Evolutionary conservation across 2,113 vertebrate species (phyloP).

Genomic region (Rhea pennata): DNA sequence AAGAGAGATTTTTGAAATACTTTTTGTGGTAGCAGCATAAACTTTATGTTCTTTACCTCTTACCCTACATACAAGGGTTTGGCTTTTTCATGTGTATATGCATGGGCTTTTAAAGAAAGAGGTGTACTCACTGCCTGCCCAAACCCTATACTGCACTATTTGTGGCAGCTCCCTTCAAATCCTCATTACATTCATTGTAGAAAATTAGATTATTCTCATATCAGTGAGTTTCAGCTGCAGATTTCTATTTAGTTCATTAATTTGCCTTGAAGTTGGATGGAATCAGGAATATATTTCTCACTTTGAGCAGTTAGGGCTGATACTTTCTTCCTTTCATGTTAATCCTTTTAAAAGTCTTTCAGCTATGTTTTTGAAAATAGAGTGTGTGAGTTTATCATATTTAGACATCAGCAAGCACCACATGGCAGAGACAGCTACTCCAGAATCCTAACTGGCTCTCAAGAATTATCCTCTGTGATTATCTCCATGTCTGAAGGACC

Average conservation of each 20-base stretch:
- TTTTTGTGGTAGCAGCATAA: background rate
- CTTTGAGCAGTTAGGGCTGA: conserved; percentile 62
- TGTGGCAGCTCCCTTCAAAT: conserved; percentile 39
- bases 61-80: background rate
- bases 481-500: conserved; percentile 68
- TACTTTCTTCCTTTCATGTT: conserved; percentile 33
- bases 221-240: conserved; percentile 54
- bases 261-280: conserved; percentile 64
- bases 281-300: conserved; percentile 62
- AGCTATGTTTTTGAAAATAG: conserved; percentile 68
- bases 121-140: background rate
- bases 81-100: accelerated
- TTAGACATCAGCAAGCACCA: conserved; percentile 56
- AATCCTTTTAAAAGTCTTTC: conserved; percentile 56
- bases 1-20: background rate
- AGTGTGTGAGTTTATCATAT: conserved; percentile 64
- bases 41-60: background rate
- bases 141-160: background rate
- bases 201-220: conserved; percentile 65
- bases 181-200: conserved; percentile 36
- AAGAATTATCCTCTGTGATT: conserved; percentile 65
- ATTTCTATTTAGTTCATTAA: conserved; percentile 65
- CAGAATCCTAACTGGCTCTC: conserved; percentile 59
- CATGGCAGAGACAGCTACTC: conserved; percentile 66
- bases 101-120: background rate